Base-by-base conservation (phyloP, 2,888 invertebrate species). In the Phyllotreta cruciferae region DNA sequence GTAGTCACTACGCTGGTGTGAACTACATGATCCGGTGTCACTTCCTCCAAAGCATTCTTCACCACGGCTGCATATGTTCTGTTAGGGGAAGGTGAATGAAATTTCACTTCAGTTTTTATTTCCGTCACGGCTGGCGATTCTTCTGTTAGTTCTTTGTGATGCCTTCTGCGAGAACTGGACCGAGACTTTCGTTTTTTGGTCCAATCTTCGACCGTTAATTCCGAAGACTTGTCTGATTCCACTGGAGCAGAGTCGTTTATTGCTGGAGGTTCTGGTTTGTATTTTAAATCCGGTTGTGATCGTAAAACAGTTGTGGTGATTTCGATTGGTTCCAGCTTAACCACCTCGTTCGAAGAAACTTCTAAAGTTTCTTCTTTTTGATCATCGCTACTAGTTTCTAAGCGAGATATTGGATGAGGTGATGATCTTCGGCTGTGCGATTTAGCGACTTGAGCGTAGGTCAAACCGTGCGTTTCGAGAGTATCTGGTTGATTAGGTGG, bases 361-460 rank as follows among this genome's bases (percentile, higher is more conserved):
- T 24, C 14, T 13, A 13, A 10, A 55, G 14, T 14, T 47, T 8
- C 44, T 14, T 42, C 34, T 52, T 8, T 52, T 5, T 39, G 44
- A 8, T 38, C 50, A 10, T 36, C 13, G n/a, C 52, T 24, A 24
- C 6, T n/a, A n/a, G 54, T 38, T 42, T n/a, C n/a, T 6, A 53
- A 9, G 13, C 13, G 24, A 9, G 11, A 9, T 11, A 9, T 36
- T 10, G 62, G 60, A 47, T 66, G 63, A 8, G 73, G 73, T 34
- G 73, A 73, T 11, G 72, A 67, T 41, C 69, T 69, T 62, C 73
- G 64, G 50, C 72, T 74, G 49, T 71, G 71, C 36, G 70, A 70
- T 49, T 68, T 66, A 36, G 65, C 60, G 24, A 73, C 66, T 36
- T 73, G 71, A 35, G 75, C 75, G 41, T 75, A 75, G 9, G 74